Base-by-base conservation (phyloP, 1,140 invertebrate species). In the Zeugodacus cucurbitae region DNA sequence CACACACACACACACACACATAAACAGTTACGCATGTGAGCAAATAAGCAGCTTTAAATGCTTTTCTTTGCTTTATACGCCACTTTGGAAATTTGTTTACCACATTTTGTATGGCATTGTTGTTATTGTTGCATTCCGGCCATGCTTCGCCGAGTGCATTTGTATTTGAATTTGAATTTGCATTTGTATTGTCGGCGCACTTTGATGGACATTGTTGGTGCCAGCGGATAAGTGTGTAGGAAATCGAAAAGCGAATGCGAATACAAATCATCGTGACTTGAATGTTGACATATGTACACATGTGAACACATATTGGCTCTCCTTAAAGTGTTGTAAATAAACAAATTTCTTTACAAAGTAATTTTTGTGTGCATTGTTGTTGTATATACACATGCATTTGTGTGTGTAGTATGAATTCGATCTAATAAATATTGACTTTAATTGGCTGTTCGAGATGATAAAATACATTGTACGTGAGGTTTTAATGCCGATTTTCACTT, bases 11-110 rank as follows among this genome's bases (percentile, higher is more conserved):
- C 64, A 70, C 64, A 32, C 64, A 67, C 29, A 29, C 17, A 29
- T n/a, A n/a, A 7, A n/a, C n/a, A 62, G 22, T 64, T 26, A 41
- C 7, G 59, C 20, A 34, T 29, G 26, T 17, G 4, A 11, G 7
- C 34, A 29, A 44, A 41, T 48, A 34, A 48, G n/a, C 8, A 11
- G 34, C 22, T 48, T 82, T 54, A 41, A 82, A 82, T 82, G 74
- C 20, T 82, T 82, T 82, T 82, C 74, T 82, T 82, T 82, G 41
- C 74, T 82, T 82, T 82, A 29, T 82, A 17, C 41, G 74, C 74
- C 74, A 82, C 41, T 82, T 82, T 44, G 74, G 4, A 48, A 48
- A 82, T 82, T 82, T 82, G 74, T 82, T 82, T 82, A 82, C 74
- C 10, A 82, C 74, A 29, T n/a, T 54, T 48, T 41, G 64, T 67